These are phyloP conservation scores for Sus scrofa DNA, from an alignment of 2,113 vertebrate species.

Conservation along the genomic window T2T-Sscrofa CM000823.6:52384501-52385000, in stretches of 20 bases:
- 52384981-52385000: conserved; percentile 83
- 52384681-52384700: conserved; percentile 76
- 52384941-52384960: conserved; percentile 88
- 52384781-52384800: conserved; percentile 69
- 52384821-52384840: conserved; percentile 67
- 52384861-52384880: conserved; percentile 88
- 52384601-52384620: conserved; percentile 84
- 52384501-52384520: conserved; percentile 36
- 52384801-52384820: conserved; percentile 80
- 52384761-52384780: conserved; percentile 64
- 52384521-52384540: conserved; percentile 53
- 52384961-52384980: conserved; percentile 89
- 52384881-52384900: conserved; percentile 86
- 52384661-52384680: conserved; percentile 84
- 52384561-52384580: conserved; percentile 65
- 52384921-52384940: conserved; percentile 85
- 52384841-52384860: conserved; percentile 77
- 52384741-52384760: conserved; percentile 61
- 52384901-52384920: conserved; percentile 85
- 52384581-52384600: conserved; percentile 78
- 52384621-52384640: conserved; percentile 81
- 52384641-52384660: conserved; percentile 78
- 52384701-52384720: conserved; percentile 80
- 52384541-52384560: conserved; percentile 67
- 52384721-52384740: conserved; percentile 79